Percentiles rank a stretch among this genome's conserved stretches.
Conservation (phyloP, 2,113 vertebrate genomes). For the Seriola quinqueradiata region DNA sequence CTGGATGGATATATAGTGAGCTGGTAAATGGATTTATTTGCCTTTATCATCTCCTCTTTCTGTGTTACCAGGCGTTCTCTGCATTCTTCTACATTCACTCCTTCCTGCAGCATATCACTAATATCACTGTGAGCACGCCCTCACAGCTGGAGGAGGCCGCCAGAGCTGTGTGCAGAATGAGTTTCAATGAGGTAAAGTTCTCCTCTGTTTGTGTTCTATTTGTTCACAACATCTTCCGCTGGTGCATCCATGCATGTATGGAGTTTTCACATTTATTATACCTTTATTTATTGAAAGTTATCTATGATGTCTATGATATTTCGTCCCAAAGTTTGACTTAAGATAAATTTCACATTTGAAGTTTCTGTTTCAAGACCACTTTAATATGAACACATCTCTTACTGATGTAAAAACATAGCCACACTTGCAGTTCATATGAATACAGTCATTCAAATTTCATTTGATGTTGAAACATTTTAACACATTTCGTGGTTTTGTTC, state of each 20-base stretch:
- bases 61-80: constrained; percentile 90
- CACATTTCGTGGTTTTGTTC: not conserved
- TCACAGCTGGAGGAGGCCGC: constrained; percentile 81
- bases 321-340: not conserved
- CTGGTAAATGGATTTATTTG: too few species aligned
- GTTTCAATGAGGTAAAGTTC: constrained; percentile 81
- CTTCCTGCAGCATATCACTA: constrained; percentile 86
- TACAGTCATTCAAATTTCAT: too few species aligned
- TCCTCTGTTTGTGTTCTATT: not conserved
- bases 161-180: constrained; percentile 84
- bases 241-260: not conserved
- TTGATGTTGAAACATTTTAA: not conserved
- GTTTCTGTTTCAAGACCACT: too few species aligned
- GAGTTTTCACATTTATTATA: not conserved
- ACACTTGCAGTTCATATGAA: not conserved
- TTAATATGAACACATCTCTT: too few species aligned
- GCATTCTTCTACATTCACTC: constrained; percentile 92
- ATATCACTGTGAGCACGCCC: constrained; percentile 76
- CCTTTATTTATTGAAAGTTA: not conserved
- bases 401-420: too few species aligned
- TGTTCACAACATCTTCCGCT: not conserved
- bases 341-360: not conserved
- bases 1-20: too few species aligned
- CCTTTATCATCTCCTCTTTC: not conserved
- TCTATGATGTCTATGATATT: not conserved